Percentiles rank a stretch among this genome's conserved stretches.
Evolutionary conservation across 2,113 vertebrate genomes (phyloP).

Genomic region (Cyanocitta stelleri): DNA sequence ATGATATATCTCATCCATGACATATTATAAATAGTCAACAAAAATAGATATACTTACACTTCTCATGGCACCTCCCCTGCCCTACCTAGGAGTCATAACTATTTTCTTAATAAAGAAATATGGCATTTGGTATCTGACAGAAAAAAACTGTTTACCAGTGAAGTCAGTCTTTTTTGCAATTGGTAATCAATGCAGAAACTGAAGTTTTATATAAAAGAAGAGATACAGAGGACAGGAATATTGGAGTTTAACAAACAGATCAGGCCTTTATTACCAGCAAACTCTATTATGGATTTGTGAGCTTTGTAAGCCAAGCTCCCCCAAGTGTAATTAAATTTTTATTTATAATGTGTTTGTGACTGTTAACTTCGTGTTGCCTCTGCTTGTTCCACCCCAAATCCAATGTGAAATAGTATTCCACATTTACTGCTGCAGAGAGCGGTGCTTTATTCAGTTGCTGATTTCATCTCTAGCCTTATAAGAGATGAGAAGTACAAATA

Average conservation of each 20-base stretch:
- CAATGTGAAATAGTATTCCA: slow-evolving; percentile 41
- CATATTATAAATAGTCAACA: neutral
- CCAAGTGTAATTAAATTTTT: slow-evolving; percentile 78
- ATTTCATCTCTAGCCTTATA: slow-evolving; percentile 48
- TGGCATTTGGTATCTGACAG: slow-evolving; percentile 8
- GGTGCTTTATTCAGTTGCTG: slow-evolving; percentile 18
- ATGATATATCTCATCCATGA: neutral
- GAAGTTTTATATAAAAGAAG: slow-evolving; percentile 57
- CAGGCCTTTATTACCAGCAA: slow-evolving; percentile 70
- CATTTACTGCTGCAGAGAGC: slow-evolving; percentile 15
- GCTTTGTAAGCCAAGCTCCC: slow-evolving; percentile 74
- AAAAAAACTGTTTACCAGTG: slow-evolving; percentile 21
- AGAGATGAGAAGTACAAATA: slow-evolving; percentile 54
- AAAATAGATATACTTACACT: slow-evolving; percentile 16
- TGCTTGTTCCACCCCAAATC: slow-evolving; percentile 14
- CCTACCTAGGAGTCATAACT: slow-evolving; percentile 7
- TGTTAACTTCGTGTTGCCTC: slow-evolving; percentile 67
- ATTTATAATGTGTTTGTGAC: slow-evolving; percentile 75
- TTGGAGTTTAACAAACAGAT: slow-evolving; percentile 71
- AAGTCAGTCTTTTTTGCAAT: slow-evolving; percentile 31
- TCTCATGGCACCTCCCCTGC: neutral
- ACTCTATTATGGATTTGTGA: slow-evolving; percentile 72
- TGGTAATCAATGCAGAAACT: slow-evolving; percentile 41
- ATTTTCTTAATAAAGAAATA: slow-evolving; percentile 45
- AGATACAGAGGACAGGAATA: slow-evolving; percentile 40